These are phyloP conservation scores for Tragelaphus buxtoni DNA, from an alignment of 2,113 vertebrate genomes.

Conservation along the genomic window DNA sequence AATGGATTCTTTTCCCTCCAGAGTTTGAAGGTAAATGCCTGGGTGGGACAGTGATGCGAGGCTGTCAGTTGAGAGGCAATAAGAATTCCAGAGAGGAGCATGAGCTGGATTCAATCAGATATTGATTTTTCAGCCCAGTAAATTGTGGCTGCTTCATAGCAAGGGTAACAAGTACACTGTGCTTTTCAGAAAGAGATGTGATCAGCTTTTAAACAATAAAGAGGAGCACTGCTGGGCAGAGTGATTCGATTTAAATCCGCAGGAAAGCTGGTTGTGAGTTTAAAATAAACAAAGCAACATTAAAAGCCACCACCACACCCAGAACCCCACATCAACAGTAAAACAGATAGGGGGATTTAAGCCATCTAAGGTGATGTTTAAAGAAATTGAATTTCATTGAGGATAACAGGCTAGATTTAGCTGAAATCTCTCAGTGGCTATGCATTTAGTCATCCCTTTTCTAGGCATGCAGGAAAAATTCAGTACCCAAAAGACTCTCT, in stretches of 20 bases:
- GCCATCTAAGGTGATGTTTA: slow-evolving; percentile 36
- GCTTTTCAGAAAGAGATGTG: slow-evolving; percentile 64
- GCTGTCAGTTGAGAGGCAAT: background rate
- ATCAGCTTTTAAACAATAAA: slow-evolving; percentile 71
- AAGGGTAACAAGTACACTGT: slow-evolving; percentile 58
- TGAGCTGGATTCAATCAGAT: slow-evolving; percentile 67
- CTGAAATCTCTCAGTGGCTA: slow-evolving; percentile 24
- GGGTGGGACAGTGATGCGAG: slow-evolving; percentile 25
- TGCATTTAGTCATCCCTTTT: background rate
- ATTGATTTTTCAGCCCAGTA: slow-evolving; percentile 72
- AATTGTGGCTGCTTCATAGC: slow-evolving; percentile 56
- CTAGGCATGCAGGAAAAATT: background rate
- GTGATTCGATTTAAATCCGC: slow-evolving; percentile 63
- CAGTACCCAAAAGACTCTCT: background rate
- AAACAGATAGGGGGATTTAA: slow-evolving; percentile 52
- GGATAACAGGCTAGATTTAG: slow-evolving; percentile 40
- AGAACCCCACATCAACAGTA: slow-evolving; percentile 5
- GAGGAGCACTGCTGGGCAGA: slow-evolving; percentile 45
- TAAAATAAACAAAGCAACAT: slow-evolving; percentile 67
- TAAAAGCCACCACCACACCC: slow-evolving; percentile 48
- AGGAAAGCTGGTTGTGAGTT: slow-evolving; percentile 54
- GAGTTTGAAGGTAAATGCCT: slow-evolving; percentile 55
- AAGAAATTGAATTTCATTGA: slow-evolving; percentile 59
- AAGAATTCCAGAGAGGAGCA: slow-evolving; percentile 59
- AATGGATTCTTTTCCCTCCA: slow-evolving; percentile 58